Base-by-base conservation (phyloP, 2,113 vertebrate genomes). In the Anser cygnoides region DNA sequence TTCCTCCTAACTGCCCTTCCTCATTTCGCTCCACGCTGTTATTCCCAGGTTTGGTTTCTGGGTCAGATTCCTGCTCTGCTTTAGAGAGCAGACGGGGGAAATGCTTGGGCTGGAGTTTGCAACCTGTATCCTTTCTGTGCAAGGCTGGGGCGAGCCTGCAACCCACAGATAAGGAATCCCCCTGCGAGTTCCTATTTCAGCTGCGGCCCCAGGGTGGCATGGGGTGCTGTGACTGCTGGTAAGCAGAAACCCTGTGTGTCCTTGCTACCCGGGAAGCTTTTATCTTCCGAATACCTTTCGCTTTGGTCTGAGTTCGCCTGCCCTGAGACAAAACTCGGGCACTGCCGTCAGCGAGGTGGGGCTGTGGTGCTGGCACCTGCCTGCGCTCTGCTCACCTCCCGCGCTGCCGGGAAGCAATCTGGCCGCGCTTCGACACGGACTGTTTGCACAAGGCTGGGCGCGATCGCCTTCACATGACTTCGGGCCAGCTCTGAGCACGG, bases 381-480 rank as follows among this genome's bases (percentile, higher is more conserved):
- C n/a, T 52, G 7, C 35, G n/a, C 12, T 43, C 29, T 54, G 65
- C 39, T 50, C 7, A 28, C 89, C 73, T 29, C 21, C 94, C 50
- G 75, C 2, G 3, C 95, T 89, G 70, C 87, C 35, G 2, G 92
- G 62, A 49, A 78, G 84, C 90, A 2, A 1, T 33, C 90, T 49
- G 82, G 8, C n/a, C 52, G 26, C 20, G 74, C 46, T 72, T 54
- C 35, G 70, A 28, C n/a, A 21, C 0, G 4, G 31, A 54, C 75
- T 96, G 2, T 95, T 96, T 94, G 82, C 84, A 72, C 87, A 93
- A 72, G 77, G 84, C 90, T 89, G 70, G 66, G 84, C 37, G 61
- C 84, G 41, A 37, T 65, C 39, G 4, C 2, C 0, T n/a, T 55
- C 67, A 5, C 37, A 9, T 61, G 87, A 26, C 37, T 82, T 52